A percentile compares a stretch with the other conserved stretches of the same genome.
Evolutionary conservation across 2,113 vertebrate species (phyloP).

Genomic region (Lamprologus sp.): DNA sequence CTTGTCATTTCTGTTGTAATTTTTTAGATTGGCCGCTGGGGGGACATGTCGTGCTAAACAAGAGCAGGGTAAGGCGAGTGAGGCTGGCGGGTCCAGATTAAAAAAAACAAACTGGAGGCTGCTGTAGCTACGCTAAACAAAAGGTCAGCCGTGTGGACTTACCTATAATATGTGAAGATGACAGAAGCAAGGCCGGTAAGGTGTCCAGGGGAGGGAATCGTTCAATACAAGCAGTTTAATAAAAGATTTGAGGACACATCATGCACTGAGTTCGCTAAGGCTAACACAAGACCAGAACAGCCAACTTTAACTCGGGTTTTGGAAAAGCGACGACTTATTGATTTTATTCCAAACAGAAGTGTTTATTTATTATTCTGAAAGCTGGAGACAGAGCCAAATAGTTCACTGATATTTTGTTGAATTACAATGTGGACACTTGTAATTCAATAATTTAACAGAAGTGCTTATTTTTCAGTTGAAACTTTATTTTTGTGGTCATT

Average conservation of each 20-base stretch:
- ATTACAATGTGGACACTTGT: not conserved
- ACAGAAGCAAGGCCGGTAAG: not conserved
- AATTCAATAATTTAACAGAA: not conserved
- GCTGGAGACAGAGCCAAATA: not conserved
- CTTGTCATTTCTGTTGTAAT: not conserved
- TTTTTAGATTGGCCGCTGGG: not conserved
- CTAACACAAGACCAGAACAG: not conserved
- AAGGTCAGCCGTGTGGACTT: not conserved
- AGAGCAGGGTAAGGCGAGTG: not conserved
- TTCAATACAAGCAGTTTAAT: not conserved
- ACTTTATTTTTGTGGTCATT: not conserved
- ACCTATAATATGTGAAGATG: not conserved
- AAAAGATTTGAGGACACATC: not conserved
- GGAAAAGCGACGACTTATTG: rapidly evolving
- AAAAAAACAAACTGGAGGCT: not conserved
- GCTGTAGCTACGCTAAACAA: not conserved
- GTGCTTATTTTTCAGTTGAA: not conserved
- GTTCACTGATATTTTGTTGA: not conserved
- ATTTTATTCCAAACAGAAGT: not conserved
- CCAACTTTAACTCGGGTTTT: not conserved
- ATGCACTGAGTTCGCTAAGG: not conserved
- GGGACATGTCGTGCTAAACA: not conserved
- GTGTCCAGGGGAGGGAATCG: not conserved
- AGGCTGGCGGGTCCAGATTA: not conserved
- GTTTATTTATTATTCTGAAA: not conserved